A percentile compares a stretch with the other conserved stretches of the same genome.
These are phyloP conservation scores for Spinibarbus caldwelli DNA, from an alignment of 2,797 vertebrate genomes.

Conservation along the genomic window DNA sequence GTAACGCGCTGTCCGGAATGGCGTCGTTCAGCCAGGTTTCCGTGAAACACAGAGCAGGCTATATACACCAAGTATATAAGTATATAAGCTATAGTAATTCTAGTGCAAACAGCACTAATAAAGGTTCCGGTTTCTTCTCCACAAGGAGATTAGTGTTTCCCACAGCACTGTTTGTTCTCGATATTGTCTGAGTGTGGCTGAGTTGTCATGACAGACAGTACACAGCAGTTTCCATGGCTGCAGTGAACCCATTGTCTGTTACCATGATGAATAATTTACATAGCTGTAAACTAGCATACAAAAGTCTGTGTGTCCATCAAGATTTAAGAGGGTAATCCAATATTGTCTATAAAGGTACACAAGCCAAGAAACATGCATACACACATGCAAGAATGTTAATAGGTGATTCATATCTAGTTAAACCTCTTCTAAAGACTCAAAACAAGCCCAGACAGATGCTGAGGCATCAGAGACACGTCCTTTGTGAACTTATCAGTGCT, in stretches of 20 bases:
- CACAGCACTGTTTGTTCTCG: background rate
- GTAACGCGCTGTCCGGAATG: too few relatives aligned
- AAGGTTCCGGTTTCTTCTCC: background rate
- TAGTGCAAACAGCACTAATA: background rate
- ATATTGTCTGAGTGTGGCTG: background rate
- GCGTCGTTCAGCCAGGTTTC: too few relatives aligned
- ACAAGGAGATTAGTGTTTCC: background rate
- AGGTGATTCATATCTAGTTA: constrained; percentile 7
- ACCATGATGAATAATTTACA: constrained; percentile 14
- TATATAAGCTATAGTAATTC: background rate
- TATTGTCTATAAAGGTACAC: background rate
- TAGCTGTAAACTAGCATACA: background rate
- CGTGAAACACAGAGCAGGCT: too few relatives aligned
- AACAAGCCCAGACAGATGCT: constrained; percentile 13
- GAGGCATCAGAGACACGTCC: background rate
- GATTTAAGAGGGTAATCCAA: background rate
- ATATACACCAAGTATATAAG: background rate
- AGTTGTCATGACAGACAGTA: constrained; percentile 2
- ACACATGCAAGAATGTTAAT: background rate
- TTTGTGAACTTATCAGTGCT: background rate
- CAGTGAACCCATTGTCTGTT: background rate
- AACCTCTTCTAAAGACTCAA: background rate
- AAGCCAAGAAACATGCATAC: background rate
- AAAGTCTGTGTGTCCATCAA: background rate
- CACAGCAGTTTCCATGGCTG: background rate